Evolutionary conservation across 2,113 vertebrate genomes (phyloP).

Genomic region (Orcinus orca): DNA sequence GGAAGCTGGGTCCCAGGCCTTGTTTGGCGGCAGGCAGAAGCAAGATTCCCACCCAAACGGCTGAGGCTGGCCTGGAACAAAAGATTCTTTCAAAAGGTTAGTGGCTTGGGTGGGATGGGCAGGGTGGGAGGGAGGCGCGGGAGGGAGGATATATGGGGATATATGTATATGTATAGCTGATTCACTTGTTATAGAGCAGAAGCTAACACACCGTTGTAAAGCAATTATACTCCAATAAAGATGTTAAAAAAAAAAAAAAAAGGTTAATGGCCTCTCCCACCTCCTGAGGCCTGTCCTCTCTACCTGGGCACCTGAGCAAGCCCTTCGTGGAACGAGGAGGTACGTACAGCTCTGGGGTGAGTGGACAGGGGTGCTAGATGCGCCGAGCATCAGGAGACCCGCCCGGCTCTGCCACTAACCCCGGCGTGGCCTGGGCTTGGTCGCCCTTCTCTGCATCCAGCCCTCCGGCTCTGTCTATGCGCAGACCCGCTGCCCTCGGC

Average conservation of each 20-base stretch:
- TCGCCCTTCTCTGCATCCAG: not conserved
- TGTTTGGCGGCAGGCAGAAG: not conserved
- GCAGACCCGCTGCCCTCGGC: not conserved
- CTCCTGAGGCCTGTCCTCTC: not conserved
- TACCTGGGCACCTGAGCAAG: not conserved
- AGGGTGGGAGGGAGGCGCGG: too few species aligned
- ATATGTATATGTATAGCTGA: too few species aligned
- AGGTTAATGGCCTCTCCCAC: not conserved
- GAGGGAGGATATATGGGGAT: too few species aligned
- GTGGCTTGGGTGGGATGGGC: not conserved
- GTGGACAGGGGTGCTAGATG: not conserved
- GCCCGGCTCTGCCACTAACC: not conserved
- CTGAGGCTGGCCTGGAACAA: not conserved
- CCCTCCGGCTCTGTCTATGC: not conserved
- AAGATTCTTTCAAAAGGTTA: not conserved
- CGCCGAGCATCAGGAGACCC: not conserved
- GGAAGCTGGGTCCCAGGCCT: not conserved
- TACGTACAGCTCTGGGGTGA: not conserved
- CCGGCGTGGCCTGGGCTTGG: not conserved
- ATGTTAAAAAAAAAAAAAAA: too few species aligned
- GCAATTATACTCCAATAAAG: too few species aligned
- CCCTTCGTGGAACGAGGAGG: not conserved
- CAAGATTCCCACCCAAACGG: not conserved
- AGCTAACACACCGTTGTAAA: too few species aligned
- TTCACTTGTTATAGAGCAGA: too few species aligned